Evolutionary conservation across 2,797 vertebrate species (phyloP).

Genomic region (Enteromius trimaculatus): DNA sequence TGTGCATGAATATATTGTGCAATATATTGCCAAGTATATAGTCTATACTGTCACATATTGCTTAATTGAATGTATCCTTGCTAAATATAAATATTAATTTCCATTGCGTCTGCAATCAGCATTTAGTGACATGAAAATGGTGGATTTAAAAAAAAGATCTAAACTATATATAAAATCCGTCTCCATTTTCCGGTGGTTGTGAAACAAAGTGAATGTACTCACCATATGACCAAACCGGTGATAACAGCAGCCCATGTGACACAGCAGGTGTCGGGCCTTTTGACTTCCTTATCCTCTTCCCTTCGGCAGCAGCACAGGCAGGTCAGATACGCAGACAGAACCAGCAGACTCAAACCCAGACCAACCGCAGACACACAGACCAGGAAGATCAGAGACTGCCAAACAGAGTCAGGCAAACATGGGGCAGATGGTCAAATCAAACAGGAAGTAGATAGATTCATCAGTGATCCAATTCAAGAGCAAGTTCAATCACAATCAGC

Average conservation of each 20-base stretch:
- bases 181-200: not conserved
- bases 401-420: slow-evolving; percentile 9
- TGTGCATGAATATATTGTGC: no score
- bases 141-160: not conserved
- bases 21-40: no score
- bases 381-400: slow-evolving; percentile 86
- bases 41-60: not conserved
- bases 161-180: slow-evolving; percentile 1
- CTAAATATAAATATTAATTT: not conserved
- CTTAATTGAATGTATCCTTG: not conserved
- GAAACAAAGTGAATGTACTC: slow-evolving; percentile 67
- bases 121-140: not conserved
- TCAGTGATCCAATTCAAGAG: not conserved
- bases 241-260: slow-evolving; percentile 86
- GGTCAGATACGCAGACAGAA: slow-evolving; percentile 81
- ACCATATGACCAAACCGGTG: slow-evolving; percentile 92
- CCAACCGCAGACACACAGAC: slow-evolving; percentile 81
- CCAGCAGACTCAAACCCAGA: slow-evolving; percentile 85
- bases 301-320: slow-evolving; percentile 84
- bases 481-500: not conserved
- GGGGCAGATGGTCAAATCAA: slow-evolving; percentile 21
- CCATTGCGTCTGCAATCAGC: not conserved
- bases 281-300: slow-evolving; percentile 78
- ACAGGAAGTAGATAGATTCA: not conserved
- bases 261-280: slow-evolving; percentile 82